Percentiles rank a stretch among this genome's conserved stretches.
phyloP scores from a whole-genome alignment of 2,888 invertebrate species.

The Taphrorychus bicolor region DNA sequence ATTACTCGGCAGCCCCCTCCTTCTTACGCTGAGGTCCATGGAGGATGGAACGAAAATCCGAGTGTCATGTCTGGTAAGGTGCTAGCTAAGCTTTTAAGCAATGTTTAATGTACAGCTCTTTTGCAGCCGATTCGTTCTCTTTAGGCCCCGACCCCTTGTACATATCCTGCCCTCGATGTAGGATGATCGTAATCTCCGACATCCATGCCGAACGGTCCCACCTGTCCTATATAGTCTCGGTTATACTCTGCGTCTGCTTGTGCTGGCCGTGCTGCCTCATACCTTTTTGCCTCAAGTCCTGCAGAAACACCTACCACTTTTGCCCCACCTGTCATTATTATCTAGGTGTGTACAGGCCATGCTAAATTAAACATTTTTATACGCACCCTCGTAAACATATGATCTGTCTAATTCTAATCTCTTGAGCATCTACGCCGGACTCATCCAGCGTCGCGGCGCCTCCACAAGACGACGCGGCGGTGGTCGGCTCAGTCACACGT shows the following conservation, averaged over 20 bases:
- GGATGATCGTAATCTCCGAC: conserved; percentile 52
- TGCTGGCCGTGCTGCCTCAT: conserved; percentile 59
- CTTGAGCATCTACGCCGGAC: conserved; percentile 18
- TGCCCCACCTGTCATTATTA: conserved; percentile 56
- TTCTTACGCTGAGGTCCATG: conserved; percentile 49
- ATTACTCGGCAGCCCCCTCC: conserved; percentile 49
- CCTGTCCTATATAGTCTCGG: conserved; percentile 54
- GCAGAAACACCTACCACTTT: conserved; percentile 56
- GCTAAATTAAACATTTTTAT: conserved; percentile 43
- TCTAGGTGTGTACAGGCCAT: conserved; percentile 57
- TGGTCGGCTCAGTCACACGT: conserved; percentile 20
- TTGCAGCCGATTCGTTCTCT: conserved; percentile 49
- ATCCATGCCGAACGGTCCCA: conserved; percentile 52
- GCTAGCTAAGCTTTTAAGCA: not conserved
- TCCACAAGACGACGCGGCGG: conserved; percentile 18
- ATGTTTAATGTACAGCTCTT: too few species aligned
- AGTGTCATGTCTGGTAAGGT: conserved; percentile 45
- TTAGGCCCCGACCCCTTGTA: conserved; percentile 56
- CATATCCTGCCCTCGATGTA: conserved; percentile 54
- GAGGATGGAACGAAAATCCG: conserved; percentile 44
- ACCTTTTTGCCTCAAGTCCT: conserved; percentile 57
- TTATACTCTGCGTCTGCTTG: conserved; percentile 56
- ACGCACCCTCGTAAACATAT: conserved; percentile 6
- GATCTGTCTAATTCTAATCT: conserved; percentile 14
- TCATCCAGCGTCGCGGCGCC: conserved; percentile 25